Base-by-base conservation (phyloP, 2,888 invertebrate species). In the Harpalus rubripes region DNA sequence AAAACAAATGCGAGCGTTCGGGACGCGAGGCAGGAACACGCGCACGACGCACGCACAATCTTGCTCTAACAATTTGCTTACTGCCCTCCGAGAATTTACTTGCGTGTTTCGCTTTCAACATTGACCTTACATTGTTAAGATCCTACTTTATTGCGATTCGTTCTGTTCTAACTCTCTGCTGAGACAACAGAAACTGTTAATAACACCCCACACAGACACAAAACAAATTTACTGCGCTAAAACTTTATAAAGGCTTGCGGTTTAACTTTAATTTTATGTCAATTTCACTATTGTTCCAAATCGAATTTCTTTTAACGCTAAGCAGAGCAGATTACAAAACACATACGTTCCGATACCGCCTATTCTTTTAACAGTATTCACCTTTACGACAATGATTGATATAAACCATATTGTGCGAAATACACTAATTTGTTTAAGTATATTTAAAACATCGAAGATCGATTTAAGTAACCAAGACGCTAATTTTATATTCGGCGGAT, bases 51-150 rank as follows among this genome's bases (percentile, higher is more conserved):
- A 68, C 58, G 79, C 56, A 59, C 39, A 22, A 68, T 63, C 52
- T 63, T 82, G 52, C 15, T 81, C 16, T 59, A 81, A 81, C 59
- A 81, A 81, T 81, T 81, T 81, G 81, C 68, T 68, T 81, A 56
- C 65, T 68, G 82, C 72, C 52, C 16, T n/a, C 0, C 7, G 68
- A 56, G 32, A 68, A 68, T 78, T 32, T 56, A 58, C 56, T 82
- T 72, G 56, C 82, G 65, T 81, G 65, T 52, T 68, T 58, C 61
- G 61, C 61, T 26, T 61, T 52, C 68, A 82, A 58, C 56, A 82
- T 82, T 82, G 82, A 72, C 82, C 72, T 82, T 59, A 72, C 68
- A 82, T 58, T 58, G 58, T 82, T 81, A 56, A 82, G 72, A 82
- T 82, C 72, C 52, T 58, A 58, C 72, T 72, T 68, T 82, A 82